Base-by-base conservation (phyloP, 2,888 invertebrate genomes). In the Eudasyphora cyanicolor region DNA sequence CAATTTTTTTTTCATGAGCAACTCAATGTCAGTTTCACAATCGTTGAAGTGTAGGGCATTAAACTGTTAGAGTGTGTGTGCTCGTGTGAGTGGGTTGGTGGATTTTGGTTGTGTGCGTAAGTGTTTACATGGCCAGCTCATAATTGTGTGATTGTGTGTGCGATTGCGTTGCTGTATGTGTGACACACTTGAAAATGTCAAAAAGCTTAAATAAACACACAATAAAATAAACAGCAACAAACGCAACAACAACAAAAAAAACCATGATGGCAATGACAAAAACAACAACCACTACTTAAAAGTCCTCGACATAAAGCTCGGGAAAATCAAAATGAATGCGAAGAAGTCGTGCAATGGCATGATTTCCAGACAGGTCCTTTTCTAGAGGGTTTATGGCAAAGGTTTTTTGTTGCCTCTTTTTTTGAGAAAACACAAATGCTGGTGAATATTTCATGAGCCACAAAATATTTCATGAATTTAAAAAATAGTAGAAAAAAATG, bases 11-110 rank as follows among this genome's bases (percentile, higher is more conserved):
- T 35, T 62, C 35, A 32, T 73, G 64, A 57, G 79, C 62, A 76
- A 67, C 69, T 76, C 71, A 78, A 73, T 64, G 64, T 71, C 76
- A 82, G 32, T 57, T 49, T 35, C 73, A 71, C 76, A 73, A 77
- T 64, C 64, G 35, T 74, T 57, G 21, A 49, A 54, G 76, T 64
- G 49, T 70, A 32, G 74, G 35, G 45, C 54, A 7, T 29, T 51
- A 54, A 49, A n/a, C n/a, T 19, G 38, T n/a, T n/a, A n/a, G n/a
- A 12, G 51, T 21, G 45, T 57, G 12, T 76, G 57, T 35, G 45
- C 8, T n/a, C n/a, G n/a, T n/a, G n/a, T n/a, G n/a, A n/a, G n/a
- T n/a, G n/a, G n/a, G n/a, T n/a, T n/a, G n/a, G n/a, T n/a, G n/a
- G n/a, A n/a, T n/a, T n/a, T n/a, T n/a, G n/a, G n/a, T n/a, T n/a